Percentiles rank a stretch among this genome's conserved stretches.
phyloP scores from a whole-genome alignment of 2,797 vertebrate species.

The Pseudochirops cupreus region DNA sequence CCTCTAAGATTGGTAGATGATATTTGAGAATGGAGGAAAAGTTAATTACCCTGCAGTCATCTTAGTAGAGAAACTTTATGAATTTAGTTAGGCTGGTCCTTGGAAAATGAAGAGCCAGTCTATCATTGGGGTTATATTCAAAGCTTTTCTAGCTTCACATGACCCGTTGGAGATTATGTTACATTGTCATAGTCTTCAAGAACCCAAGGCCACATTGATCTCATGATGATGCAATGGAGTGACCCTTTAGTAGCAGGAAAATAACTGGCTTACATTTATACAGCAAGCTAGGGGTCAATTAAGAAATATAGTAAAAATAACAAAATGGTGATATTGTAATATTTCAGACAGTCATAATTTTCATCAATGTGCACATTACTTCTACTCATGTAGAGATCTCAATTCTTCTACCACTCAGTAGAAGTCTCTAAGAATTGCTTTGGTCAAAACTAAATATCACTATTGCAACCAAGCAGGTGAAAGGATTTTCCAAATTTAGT shows the following conservation, averaged over 20 bases:
- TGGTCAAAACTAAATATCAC: not conserved
- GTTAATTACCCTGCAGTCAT: not conserved
- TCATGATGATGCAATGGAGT: not conserved
- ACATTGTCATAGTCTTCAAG: not conserved
- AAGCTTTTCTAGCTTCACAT: not conserved
- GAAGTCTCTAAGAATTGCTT: not conserved
- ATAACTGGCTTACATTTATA: not conserved
- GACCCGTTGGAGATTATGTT: not conserved
- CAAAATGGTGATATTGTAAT: not conserved
- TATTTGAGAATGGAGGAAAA: not conserved
- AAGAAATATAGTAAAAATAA: conserved; percentile 8
- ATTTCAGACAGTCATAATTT: not conserved
- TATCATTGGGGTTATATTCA: not conserved
- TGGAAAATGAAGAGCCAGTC: not conserved
- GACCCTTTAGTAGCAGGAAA: not conserved
- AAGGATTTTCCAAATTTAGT: not conserved
- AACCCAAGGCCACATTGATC: not conserved
- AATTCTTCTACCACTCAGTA: not conserved
- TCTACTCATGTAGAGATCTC: not conserved
- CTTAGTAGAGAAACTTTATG: not conserved
- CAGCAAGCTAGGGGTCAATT: not conserved
- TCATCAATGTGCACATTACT: not conserved
- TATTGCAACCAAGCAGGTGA: not conserved
- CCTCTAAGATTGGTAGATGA: not conserved
- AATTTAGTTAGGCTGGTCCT: not conserved